Percentiles rank a stretch among this genome's conserved stretches.
Conservation (phyloP, 1,140 invertebrate genomes). For the Ostrea edulis region DNA sequence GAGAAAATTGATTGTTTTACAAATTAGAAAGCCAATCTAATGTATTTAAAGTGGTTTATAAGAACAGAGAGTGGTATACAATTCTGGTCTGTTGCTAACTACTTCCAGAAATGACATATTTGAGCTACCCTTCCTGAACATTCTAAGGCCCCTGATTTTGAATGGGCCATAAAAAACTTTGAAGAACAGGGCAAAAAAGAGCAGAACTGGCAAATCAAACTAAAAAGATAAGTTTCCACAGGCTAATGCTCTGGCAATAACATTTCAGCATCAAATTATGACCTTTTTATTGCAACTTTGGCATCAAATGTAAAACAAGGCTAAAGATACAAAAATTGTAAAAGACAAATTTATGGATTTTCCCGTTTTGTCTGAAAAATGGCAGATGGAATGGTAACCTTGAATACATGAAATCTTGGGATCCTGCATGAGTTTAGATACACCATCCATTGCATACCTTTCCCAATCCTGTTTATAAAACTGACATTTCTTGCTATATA, state of each 20-base stretch:
- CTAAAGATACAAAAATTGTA: not conserved
- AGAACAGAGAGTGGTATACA: not conserved
- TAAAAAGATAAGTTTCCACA: not conserved
- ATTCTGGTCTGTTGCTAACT: constrained; percentile 6
- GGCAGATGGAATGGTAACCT: constrained; percentile 4
- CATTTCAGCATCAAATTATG: not conserved
- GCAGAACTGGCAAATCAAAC: not conserved
- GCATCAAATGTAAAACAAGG: constrained; percentile 12
- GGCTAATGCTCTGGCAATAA: not conserved
- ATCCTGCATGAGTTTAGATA: not conserved
- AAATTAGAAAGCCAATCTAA: constrained; percentile 8
- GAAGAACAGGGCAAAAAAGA: not conserved
- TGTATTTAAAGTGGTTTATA: constrained; percentile 12
- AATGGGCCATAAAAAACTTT: not conserved
- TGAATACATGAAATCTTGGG: not conserved
- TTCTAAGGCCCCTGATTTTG: not conserved
- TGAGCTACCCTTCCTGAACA: not conserved
- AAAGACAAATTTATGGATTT: constrained; percentile 28
- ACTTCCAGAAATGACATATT: not conserved
- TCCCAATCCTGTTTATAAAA: not conserved
- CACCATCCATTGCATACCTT: not conserved
- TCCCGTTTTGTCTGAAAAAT: constrained; percentile 28
- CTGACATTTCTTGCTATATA: constrained; percentile 21
- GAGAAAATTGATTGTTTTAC: constrained; percentile 10
- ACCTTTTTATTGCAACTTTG: constrained; percentile 16